Evolutionary conservation across 2,797 vertebrate genomes (phyloP), one percentile per base, ranked within the genome.

Genomic region (Todus mexicanus): DNA sequence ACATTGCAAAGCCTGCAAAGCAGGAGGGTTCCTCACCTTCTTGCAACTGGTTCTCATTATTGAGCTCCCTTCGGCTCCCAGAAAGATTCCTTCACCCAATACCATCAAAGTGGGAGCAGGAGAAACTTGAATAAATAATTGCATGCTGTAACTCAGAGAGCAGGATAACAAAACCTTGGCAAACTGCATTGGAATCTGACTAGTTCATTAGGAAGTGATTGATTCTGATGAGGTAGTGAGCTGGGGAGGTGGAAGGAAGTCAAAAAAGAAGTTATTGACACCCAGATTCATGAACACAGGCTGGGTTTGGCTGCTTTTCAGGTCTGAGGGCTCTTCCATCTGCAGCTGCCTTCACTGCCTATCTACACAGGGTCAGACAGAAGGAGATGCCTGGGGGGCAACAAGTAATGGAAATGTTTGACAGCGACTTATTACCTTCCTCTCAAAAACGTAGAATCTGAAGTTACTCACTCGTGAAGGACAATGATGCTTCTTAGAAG

Each of bases 41-140:
- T 87, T 89, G 76, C 56, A 50, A 84, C 73, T 96, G 87, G 76
- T 96, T 91, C 87, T 95, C 87, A 91, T 95, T 96, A 96, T 59
- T 79, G 59, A 85, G 84, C 73, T 95, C 82, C 87, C 87, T 84
- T 93, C 91, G 79, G 87, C 92, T 96, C 79, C 64, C 87, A 89
- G 38, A 87, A 75, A 10, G 89, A 95, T 90, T 73, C 79, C 76
- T 95, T 94, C 90, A 85, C 85, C 91, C 77, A 92, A 20, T 72
- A 78, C 84, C 82, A 82, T 84, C 91, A 50, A 85, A 89, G 64
- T 47, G 40, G 87, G 56, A 95, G 73, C 76, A 95, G 89, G 35
- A 89, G 93, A 85, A 92, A 90, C 70, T 64, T 87, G 68, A 89
- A 89, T 91, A 85, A 93, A 84, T 91, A 85, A 91, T 83, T 70